Evolutionary conservation across 1,140 invertebrate species (phyloP), one percentile per base, ranked within the genome.

Genomic region (Stratiolaelaps scimitus): DNA sequence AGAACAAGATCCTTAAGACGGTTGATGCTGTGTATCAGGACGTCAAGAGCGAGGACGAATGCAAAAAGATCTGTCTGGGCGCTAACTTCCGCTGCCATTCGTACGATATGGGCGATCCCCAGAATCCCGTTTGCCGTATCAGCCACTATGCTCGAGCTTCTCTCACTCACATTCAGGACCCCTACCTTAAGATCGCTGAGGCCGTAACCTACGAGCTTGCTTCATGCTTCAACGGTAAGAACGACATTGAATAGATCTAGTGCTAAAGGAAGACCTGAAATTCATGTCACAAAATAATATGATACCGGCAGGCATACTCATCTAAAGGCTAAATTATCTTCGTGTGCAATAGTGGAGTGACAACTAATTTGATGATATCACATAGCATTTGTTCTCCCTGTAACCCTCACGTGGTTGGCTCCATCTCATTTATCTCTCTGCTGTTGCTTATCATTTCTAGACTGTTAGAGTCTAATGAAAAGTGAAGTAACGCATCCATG

Each of bases 61-160:
- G 80, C 70, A 82, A 88, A 56, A 87, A 91, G 70, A 80, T 91
- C 43, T 93, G 90, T 73, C 78, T 92, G 28, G 89, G 86, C 72
- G 89, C 88, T 10, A 86, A 88, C 7, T 82, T 81, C 75, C 79
- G 85, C 72, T 94, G 90, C 74, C 89, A 92, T 73, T 91, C 89
- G 0, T 94, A 90, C 74, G 90, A 93, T 76, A 91, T 89, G 73
- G 88, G 88, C 20, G 89, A 92, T 72, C 91, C 89, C 20, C 88
- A 88, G 43, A 89, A 92, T 71, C 85, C 87, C 79, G 89, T 93
- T 7, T 93, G 91, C 77, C 82, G 91, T 66, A 80, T 93, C 7
- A 90, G 87, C 72, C 90, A 93, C 79, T 88, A 93, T 73, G 86
- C 88, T 19, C 81, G 86, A 67, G 86, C 89, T 28, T 92, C 90